Evolutionary conservation across 2,888 invertebrate species (phyloP).

Genomic region (Drosophila merina): DNA sequence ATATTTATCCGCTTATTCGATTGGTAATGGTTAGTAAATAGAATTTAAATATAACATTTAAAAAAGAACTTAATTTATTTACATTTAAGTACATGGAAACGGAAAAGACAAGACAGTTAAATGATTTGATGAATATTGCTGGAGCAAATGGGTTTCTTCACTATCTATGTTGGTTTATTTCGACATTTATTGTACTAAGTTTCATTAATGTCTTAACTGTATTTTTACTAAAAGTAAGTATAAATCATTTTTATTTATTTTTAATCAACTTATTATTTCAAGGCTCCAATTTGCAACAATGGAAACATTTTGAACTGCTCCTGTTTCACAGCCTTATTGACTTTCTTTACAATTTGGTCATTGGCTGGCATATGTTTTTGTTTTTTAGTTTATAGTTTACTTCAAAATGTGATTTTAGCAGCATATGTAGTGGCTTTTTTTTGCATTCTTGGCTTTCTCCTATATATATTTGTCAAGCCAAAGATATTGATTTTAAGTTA

Average conservation of each 20-base stretch:
- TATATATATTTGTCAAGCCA: neutral
- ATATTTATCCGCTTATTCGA: conserved; percentile 20
- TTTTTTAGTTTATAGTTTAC: conserved; percentile 88
- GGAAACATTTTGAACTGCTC: conserved; percentile 27
- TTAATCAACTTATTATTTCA: neutral
- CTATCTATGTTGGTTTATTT: conserved; percentile 24
- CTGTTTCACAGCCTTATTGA: conserved; percentile 86
- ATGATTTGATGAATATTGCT: conserved; percentile 31
- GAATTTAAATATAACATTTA: neutral
- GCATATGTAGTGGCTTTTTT: neutral
- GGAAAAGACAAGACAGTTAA: conserved; percentile 17
- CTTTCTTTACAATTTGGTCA: conserved; percentile 89
- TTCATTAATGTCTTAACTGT: conserved; percentile 17
- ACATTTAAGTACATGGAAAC: conserved; percentile 13
- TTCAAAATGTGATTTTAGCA: neutral
- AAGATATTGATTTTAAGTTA: conserved; percentile 87
- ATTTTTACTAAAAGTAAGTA: conserved; percentile 26
- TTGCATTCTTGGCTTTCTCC: neutral
- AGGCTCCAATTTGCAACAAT: conserved; percentile 23
- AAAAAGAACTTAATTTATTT: neutral
- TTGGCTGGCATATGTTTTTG: conserved; percentile 89
- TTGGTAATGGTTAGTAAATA: conserved; percentile 21
- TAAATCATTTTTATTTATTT: neutral
- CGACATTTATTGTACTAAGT: neutral
- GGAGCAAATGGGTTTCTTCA: conserved; percentile 15